Conservation (phyloP, 2,113 vertebrate genomes). For the Chinchilla lanigera region DNA sequence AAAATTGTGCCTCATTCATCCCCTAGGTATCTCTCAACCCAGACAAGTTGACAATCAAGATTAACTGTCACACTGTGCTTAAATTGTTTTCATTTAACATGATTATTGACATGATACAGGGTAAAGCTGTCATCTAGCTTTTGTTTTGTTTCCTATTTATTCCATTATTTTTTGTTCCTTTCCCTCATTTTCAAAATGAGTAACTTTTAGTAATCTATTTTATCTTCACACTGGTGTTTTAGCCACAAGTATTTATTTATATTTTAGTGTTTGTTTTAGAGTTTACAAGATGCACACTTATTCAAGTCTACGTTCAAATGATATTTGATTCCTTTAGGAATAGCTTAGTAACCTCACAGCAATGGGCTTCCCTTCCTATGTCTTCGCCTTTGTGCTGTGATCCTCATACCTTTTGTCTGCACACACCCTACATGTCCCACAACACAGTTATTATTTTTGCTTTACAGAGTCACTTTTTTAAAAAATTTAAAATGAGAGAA, state of each 20-base stretch:
- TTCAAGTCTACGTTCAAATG: neutral
- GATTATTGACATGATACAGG: neutral
- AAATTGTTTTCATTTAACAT: neutral
- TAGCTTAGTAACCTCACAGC: neutral
- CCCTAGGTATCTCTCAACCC: neutral
- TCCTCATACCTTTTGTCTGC: neutral
- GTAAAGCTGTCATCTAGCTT: neutral
- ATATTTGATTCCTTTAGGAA: neutral
- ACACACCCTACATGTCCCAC: neutral
- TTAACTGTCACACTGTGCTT: neutral
- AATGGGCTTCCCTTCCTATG: neutral
- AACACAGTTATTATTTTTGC: neutral
- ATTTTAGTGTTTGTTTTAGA: neutral
- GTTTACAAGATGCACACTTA: neutral
- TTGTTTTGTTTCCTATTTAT: neutral
- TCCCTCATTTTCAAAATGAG: neutral
- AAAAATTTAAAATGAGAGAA: neutral
- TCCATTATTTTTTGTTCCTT: neutral
- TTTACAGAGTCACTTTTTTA: neutral
- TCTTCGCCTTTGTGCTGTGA: neutral
- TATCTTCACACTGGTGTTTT: neutral
- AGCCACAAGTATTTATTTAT: neutral
- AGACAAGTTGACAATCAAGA: neutral
- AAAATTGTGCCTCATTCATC: neutral
- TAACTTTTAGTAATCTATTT: neutral